Base-by-base conservation (phyloP, 2,113 vertebrate species). In the Rattus norvegicus region DNA sequence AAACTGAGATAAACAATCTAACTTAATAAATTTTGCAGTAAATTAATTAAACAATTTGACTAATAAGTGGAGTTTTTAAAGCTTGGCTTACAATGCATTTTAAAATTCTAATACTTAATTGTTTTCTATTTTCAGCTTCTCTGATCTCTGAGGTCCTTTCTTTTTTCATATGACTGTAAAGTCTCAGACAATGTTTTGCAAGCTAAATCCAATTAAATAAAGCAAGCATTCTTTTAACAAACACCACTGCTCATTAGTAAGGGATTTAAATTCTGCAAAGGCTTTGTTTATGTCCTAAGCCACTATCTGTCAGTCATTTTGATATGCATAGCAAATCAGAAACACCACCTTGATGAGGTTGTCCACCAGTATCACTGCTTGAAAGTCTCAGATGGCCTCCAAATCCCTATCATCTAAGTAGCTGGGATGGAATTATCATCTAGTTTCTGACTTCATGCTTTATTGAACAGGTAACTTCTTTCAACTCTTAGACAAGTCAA, bases 151-250 rank as follows among this genome's bases (percentile, higher is more conserved):
- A 79, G 85, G 81, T 90, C 83, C 63, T 92, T 76, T 56, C 20
- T 77, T 83, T 63, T 93, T 86, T 95, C 20, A 10, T 19, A 43
- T 61, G 77, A 70, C 17, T 79, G 26, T 17, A 97, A 93, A 95
- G 61, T 80, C 81, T 33, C 54, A 75, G 63, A 90, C 47, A 94
- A 92, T 69, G 75, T 92, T 97, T 77, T 90, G 61, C 90, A 92
- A 49, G 61, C 43, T 94, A 63, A 92, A 95, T 94, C 88, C 36
- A 90, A 97, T 17, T 65, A 39, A 94, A 83, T 93, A 92, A 93
- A 88, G 39, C 75, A 95, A 63, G 65, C 43, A 61, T 92, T 93
- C 85, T 56, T 95, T 91, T 91, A 67, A 89, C 65, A 97, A 96
- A 94, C 83, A 87, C 47, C 13, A 59, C 72, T 92, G 65, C 69